Evolutionary conservation across 2,113 vertebrate species (phyloP), one percentile per base, ranked within the genome.

Genomic region (Alces alces): DNA sequence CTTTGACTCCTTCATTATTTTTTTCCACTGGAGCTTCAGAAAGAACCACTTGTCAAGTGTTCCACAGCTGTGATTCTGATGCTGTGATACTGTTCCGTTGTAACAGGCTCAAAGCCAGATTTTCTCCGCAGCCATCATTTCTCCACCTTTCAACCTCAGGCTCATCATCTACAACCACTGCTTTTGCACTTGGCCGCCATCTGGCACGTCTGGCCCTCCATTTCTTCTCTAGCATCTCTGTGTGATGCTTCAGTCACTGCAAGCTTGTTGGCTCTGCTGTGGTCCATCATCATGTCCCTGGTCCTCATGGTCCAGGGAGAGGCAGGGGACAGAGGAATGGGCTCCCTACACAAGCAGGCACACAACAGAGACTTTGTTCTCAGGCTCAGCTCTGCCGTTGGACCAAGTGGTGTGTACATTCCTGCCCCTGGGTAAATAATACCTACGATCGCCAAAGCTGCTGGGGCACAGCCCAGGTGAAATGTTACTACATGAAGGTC

Each of bases 391-490:
- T 73, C 23, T 36, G 16, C 36, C 12, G 1, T 76, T 88, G 82
- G 79, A 55, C 30, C 60, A 80, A 76, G 36, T 52, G 43, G 45
- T 39, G 4, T 47, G 39, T 23, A 52, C 39, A 33, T 64, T 73
- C 39, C 86, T 82, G 9, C n/a, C 28, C 52, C 89, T 89, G 78
- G 45, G 85, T 88, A 91, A 83, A 86, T 91, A 83, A 88, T 93
- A 66, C 76, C 70, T 70, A 76, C 52, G n/a, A 70, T 93, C 73
- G 60, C 95, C 87, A 60, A 97, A 87, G 88, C 76, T 27, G n/a
- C 84, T 92, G 95, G 93, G 95, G 52, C 70, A 55, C 17, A 89
- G 79, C 94, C 92, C 57, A 73, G 83, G 70, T 80, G 47, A 80
- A 25, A 86, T 70, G 54, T 55, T 70, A 90, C 66, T 23, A 28